Evolutionary conservation across 2,888 invertebrate genomes (phyloP).

Genomic region (Anoncus sp.): DNA sequence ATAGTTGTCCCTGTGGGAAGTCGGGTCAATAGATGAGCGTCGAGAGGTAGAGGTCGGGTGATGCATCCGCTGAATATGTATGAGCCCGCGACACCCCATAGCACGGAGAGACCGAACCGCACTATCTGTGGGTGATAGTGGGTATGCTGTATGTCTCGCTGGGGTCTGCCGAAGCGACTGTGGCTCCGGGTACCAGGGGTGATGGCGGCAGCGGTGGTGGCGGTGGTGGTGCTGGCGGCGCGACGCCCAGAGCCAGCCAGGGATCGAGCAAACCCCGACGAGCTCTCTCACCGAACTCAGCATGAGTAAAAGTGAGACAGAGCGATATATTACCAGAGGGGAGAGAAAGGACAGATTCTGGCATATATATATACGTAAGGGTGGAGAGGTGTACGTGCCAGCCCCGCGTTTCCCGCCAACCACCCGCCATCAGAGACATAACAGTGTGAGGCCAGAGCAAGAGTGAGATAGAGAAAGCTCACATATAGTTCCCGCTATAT

Average conservation of each 20-base stretch:
- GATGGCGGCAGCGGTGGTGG: conserved; percentile 53
- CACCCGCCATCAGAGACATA: conserved; percentile 56
- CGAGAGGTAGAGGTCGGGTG: conserved; percentile 81
- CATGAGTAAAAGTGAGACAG: conserved; percentile 48
- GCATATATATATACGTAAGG: conserved; percentile 34
- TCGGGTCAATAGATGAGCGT: conserved; percentile 80
- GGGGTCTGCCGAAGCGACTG: conserved; percentile 73
- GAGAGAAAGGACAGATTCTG: conserved; percentile 57
- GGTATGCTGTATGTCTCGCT: conserved; percentile 81
- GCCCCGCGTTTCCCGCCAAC: conserved; percentile 60
- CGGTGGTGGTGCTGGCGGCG: conserved; percentile 45
- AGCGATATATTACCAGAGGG: conserved; percentile 52
- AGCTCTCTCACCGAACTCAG: conserved; percentile 44
- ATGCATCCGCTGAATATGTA: conserved; percentile 88
- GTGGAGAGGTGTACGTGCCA: conserved; percentile 63
- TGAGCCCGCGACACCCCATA: conserved; percentile 84
- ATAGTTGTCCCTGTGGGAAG: conserved; percentile 72
- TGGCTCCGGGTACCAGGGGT: conserved; percentile 61
- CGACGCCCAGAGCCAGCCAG: conserved; percentile 61
- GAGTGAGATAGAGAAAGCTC: conserved; percentile 65
- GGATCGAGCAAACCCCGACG: conserved; percentile 57
- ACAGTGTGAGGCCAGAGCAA: conserved; percentile 57
- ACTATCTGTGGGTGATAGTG: conserved; percentile 83
- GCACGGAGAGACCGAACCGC: conserved; percentile 78
- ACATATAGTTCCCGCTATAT: conserved; percentile 54